Base-by-base conservation (phyloP, 2,797 vertebrate species). In the Hoplostethus mediterraneus region DNA sequence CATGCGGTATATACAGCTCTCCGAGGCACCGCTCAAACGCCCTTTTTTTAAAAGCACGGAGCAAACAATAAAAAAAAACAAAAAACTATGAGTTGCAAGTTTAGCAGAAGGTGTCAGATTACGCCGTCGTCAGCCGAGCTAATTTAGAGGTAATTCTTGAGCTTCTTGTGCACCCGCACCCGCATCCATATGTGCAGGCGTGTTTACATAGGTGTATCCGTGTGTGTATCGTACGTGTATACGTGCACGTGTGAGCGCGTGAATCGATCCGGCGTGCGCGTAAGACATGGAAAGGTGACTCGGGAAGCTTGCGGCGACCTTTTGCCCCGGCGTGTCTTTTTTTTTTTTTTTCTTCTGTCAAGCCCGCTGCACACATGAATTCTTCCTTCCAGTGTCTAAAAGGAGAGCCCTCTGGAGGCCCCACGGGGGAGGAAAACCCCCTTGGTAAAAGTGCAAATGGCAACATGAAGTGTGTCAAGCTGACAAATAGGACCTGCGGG, bases 61-160 rank as follows among this genome's bases (percentile, higher is more conserved):
- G 77, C 84, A 86, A 89, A 92, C 85, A 85, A 89, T 87, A 80
- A 89, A 89, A 86, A 87, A 87, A 85, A 89, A 86, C 80, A 89
- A 89, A 86, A 87, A 87, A 81, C 70, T 60, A 81, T 71, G 83
- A 86, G 75, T 80, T 92, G 93, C 89, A 93, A 89, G 87, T 84
- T 81, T 91, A 80, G 89, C 90, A 90, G 67, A 84, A 86, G 80
- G 87, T 91, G 88, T 94, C 92, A 90, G 75, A 91, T 89, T 86
- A 75, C 89, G 87, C 85, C 90, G 72, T 68, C 89, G 84, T 89
- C 90, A 87, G 83, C 85, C 66, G 59, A 77, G 84, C 63, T 89
- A 82, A 90, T 89, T 89, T 87, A 73, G 65, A 63, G 3, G 72
- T 89, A 90, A 82, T 80, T 77, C 71, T 67, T 70, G 62, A 49